Evolutionary conservation across 2,888 invertebrate genomes (phyloP).

Genomic region (Carpatolechia fugitivella): DNA sequence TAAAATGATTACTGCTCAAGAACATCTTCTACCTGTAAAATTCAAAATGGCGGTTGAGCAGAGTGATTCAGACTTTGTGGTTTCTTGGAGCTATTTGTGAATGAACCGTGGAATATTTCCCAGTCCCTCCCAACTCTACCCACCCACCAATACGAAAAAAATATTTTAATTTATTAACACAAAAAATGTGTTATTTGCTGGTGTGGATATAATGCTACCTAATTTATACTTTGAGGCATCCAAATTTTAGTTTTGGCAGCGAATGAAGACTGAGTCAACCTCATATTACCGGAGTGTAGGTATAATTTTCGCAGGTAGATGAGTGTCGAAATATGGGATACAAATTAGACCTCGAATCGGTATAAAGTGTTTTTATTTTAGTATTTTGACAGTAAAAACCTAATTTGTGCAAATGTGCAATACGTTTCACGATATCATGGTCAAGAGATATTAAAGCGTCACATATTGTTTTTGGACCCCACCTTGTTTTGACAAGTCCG

Average conservation of each 20-base stretch:
- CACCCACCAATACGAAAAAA: conserved; percentile 49
- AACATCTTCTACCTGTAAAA: conserved; percentile 9
- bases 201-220: conserved; percentile 45
- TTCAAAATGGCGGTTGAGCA: conserved; percentile 33
- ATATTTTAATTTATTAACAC: conserved; percentile 36
- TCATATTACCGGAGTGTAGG: conserved; percentile 44
- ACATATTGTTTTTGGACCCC: not conserved
- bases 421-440: not conserved
- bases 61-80: conserved; percentile 53
- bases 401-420: not conserved
- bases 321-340: conserved; percentile 44
- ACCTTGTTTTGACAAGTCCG: conserved; percentile 27
- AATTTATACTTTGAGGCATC: conserved; percentile 50
- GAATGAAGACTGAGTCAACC: conserved; percentile 41
- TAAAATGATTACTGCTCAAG: not conserved
- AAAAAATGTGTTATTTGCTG: conserved; percentile 46
- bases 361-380: conserved; percentile 46
- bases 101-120: conserved; percentile 41
- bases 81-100: conserved; percentile 49
- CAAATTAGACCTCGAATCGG: conserved; percentile 42
- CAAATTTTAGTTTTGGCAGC: conserved; percentile 36
- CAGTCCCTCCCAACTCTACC: conserved; percentile 43
- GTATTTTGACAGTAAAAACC: conserved; percentile 5
- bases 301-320: conserved; percentile 52
- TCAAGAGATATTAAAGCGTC: not conserved